phyloP scores from a whole-genome alignment of 1,140 invertebrate genomes.

The Hylaeus anthracinus region DNA sequence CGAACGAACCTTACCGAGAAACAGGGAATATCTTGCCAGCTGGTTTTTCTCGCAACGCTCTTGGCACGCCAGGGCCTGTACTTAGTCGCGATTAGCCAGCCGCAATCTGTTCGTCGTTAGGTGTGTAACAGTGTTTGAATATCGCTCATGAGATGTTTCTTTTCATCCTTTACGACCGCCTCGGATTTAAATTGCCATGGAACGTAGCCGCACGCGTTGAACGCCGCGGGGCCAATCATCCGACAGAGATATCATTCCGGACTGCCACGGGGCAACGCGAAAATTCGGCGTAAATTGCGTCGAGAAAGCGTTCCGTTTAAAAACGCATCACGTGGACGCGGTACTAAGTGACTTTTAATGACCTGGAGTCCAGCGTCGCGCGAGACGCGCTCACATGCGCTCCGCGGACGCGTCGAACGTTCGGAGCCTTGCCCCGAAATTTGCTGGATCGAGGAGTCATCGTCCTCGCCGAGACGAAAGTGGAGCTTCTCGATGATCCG shows the following conservation, averaged over 20 bases:
- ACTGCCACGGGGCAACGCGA: constrained; percentile 36
- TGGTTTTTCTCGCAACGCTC: constrained; percentile 11
- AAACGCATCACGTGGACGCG: constrained; percentile 67
- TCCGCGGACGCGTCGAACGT: not conserved
- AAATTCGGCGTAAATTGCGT: constrained; percentile 64
- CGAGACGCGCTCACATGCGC: too few relatives aligned
- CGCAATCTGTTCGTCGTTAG: constrained; percentile 18
- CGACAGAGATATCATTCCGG: constrained; percentile 20
- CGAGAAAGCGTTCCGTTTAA: constrained; percentile 54
- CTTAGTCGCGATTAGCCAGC: constrained; percentile 19
- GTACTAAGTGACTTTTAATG: constrained; percentile 80
- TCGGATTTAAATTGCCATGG: constrained; percentile 39
- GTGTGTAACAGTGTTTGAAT: constrained; percentile 18
- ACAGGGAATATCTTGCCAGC: not conserved
- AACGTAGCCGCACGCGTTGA: not conserved
- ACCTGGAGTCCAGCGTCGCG: constrained; percentile 53
- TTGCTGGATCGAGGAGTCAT: constrained; percentile 38
- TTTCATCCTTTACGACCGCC: constrained; percentile 4
- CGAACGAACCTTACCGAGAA: constrained; percentile 25
- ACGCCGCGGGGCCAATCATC: not conserved
- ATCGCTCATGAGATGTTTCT: not conserved
- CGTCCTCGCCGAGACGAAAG: constrained; percentile 18
- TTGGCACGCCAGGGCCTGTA: not conserved
- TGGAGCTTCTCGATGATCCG: too few relatives aligned
- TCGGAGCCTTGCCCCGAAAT: constrained; percentile 24